phyloP scores from a whole-genome alignment of 2,113 vertebrate genomes.

The Tringa solitaria region DNA sequence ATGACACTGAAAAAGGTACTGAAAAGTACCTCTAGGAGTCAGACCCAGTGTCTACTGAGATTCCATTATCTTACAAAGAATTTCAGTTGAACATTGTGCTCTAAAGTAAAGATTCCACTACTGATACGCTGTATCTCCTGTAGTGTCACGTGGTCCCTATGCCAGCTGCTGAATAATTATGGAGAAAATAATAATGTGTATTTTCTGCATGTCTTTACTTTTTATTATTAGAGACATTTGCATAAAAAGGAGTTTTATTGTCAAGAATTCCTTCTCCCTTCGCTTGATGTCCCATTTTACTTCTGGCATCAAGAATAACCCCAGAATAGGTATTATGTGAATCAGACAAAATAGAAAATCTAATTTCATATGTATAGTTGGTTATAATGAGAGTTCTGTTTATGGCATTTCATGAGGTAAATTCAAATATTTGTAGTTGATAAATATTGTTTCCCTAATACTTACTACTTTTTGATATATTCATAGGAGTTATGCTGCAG shows the following conservation, averaged over 20 bases:
- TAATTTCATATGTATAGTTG: background rate
- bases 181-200: background rate
- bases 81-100: background rate
- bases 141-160: background rate
- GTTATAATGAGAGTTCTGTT: background rate
- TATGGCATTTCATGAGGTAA: background rate
- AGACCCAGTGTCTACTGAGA: background rate
- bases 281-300: background rate
- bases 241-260: background rate
- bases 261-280: background rate
- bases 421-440: background rate
- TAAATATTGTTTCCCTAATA: background rate
- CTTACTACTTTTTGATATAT: background rate
- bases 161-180: background rate
- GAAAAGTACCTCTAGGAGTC: background rate
- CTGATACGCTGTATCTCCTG: background rate
- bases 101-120: background rate
- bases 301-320: background rate
- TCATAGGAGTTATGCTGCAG: constrained; percentile 81
- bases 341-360: background rate
- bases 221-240: background rate
- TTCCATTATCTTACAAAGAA: background rate
- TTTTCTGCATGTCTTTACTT: background rate
- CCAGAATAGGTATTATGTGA: background rate
- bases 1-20: background rate